Conservation (phyloP, 2,888 invertebrate genomes). For the Salticus scenicus region DNA sequence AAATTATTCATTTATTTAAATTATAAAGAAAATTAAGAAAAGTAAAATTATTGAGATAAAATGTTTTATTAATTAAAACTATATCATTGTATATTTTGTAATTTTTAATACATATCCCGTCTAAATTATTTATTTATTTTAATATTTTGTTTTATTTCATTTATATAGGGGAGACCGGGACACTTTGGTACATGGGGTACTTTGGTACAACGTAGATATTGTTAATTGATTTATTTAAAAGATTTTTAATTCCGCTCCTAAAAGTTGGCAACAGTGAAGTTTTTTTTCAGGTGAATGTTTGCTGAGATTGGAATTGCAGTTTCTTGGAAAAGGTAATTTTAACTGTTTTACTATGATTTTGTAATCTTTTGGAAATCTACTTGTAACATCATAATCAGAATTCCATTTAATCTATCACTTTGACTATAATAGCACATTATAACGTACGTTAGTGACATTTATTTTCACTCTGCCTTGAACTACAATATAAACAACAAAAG, state of each 20-base stretch:
- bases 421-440: not conserved
- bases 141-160: too few relatives aligned
- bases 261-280: not conserved
- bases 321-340: not conserved
- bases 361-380: not conserved
- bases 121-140: too few relatives aligned
- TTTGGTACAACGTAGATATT: not conserved
- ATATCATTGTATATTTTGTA: too few relatives aligned
- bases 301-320: not conserved
- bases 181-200: not conserved
- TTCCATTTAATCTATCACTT: conserved; percentile 8
- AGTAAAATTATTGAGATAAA: too few relatives aligned
- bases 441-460: not conserved
- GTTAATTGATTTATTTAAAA: not conserved
- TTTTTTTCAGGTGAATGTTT: not conserved
- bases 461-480: not conserved
- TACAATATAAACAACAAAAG: not conserved
- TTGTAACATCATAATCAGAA: conserved; percentile 4
- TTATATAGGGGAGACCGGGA: too few relatives aligned
- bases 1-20: too few relatives aligned
- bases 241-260: not conserved
- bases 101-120: too few relatives aligned
- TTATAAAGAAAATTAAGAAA: too few relatives aligned
- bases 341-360: not conserved
- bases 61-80: too few relatives aligned